Evolutionary conservation across 1,140 invertebrate species (phyloP).

Genomic region (Ladona fulva): DNA sequence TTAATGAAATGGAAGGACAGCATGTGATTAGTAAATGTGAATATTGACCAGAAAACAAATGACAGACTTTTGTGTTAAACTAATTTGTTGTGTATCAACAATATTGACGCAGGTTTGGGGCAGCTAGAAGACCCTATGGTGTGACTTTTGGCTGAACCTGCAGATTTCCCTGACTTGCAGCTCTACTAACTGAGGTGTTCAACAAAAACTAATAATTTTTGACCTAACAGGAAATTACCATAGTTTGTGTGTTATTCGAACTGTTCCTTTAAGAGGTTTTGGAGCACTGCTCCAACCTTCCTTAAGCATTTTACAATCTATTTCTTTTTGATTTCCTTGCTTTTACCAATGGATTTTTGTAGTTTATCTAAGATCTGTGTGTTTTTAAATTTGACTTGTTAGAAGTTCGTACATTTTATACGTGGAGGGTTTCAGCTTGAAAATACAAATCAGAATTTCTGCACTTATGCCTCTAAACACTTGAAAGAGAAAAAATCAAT

Average conservation of each 20-base stretch:
- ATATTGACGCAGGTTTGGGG: background rate
- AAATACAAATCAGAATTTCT: background rate
- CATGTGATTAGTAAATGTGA: too few species aligned
- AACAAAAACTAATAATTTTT: background rate
- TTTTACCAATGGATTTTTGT: background rate
- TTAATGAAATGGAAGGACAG: too few species aligned
- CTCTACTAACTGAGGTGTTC: slow-evolving; percentile 2
- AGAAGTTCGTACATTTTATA: background rate
- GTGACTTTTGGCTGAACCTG: background rate
- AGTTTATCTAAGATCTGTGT: slow-evolving; percentile 6
- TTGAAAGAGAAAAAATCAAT: background rate
- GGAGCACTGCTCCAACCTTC: background rate
- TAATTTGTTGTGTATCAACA: background rate
- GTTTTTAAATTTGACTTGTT: background rate
- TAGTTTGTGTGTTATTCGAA: slow-evolving; percentile 1
- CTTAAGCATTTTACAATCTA: background rate
- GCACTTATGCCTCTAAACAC: background rate
- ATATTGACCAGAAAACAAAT: background rate
- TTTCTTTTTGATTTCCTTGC: background rate
- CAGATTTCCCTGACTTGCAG: background rate
- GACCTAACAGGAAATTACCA: background rate
- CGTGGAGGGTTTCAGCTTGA: slow-evolving; percentile 2
- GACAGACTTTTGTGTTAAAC: background rate
- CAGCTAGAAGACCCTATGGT: background rate
- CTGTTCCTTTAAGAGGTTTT: background rate